Base-by-base conservation (phyloP, 2,113 vertebrate species). In the Psephotus haematonotus region DNA sequence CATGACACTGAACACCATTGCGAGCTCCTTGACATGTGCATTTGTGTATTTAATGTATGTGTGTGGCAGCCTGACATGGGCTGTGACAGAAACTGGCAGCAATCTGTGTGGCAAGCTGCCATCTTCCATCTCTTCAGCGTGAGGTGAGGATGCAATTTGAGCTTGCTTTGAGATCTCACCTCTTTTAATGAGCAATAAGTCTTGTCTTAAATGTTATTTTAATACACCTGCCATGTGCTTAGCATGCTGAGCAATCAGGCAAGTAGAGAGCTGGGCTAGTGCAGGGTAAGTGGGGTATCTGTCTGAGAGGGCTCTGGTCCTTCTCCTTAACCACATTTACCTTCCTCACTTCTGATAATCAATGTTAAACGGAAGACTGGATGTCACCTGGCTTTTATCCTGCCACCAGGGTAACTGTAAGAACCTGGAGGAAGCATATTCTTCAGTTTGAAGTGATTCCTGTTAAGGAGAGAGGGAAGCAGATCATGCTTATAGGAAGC, bases 171-270 rank as follows among this genome's bases (percentile, higher is more conserved):
- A 89, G 86, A 90, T 70, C 72, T 91, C 10, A 14, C 24, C 41
- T 92, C 63, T 82, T 78, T 91, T 82, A 71, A 67, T 69, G 62
- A 83, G 33, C 39, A 25, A 49, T 65, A 91, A 31, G 17, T 80
- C 44, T 90, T 87, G 78, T 71, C 47, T 87, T 92, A 79, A 91
- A 91, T 53, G 75, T 79, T 90, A 50, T 90, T 97, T 93, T 88
- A 80, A 85, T 87, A 67, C 63, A 69, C 37, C 82, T 74, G 52
- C 62, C 78, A 82, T 7, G 8, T 62, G 64, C n/a, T 64, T 89
- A 55, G n/a, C 49, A 37, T 55, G 37, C 44, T 67, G 53, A 91
- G 63, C 70, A 85, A 63, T 53, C 19, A 64, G 57, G 35, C 3
- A 16, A 82, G 75, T 0, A 31, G 29, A 44, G 52, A 91, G 74